phyloP scores from a whole-genome alignment of 2,113 vertebrate genomes.

The Nycticryphes semicollaris region DNA sequence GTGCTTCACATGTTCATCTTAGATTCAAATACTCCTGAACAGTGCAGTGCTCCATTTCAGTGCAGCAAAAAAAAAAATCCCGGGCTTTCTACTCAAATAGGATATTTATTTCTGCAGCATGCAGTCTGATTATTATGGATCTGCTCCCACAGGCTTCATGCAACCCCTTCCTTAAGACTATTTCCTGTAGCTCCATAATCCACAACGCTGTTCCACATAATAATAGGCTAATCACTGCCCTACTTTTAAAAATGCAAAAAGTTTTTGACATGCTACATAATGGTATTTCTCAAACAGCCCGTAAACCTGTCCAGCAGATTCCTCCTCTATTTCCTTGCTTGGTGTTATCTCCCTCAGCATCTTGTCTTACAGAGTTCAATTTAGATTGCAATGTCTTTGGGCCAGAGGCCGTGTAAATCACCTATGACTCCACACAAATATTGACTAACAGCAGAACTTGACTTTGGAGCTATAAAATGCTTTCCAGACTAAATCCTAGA shows the following conservation, averaged over 20 bases:
- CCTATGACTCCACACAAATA: neutral
- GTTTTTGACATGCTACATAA: neutral
- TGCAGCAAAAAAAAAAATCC: neutral
- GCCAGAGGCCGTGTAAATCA: neutral
- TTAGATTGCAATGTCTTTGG: neutral
- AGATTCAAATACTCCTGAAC: neutral
- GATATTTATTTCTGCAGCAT: conserved; percentile 27
- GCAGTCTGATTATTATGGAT: conserved; percentile 4
- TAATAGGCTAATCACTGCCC: conserved; percentile 52
- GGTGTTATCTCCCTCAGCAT: neutral
- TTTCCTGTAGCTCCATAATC: conserved; percentile 47
- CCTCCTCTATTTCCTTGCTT: neutral
- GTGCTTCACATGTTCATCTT: neutral
- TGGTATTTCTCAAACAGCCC: neutral
- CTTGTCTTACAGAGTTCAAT: neutral
- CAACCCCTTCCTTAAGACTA: conserved; percentile 23
- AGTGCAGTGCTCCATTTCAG: neutral
- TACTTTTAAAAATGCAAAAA: conserved; percentile 26
- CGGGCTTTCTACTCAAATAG: conserved; percentile 10
- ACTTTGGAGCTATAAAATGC: neutral
- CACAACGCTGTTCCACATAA: neutral
- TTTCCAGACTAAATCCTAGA: neutral
- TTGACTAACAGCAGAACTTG: neutral
- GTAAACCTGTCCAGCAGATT: conserved; percentile 5
- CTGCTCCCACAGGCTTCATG: conserved; percentile 15